Evolutionary conservation across 2,888 invertebrate species (phyloP), one percentile per base, ranked within the genome.

Genomic region (Noctua janthina): DNA sequence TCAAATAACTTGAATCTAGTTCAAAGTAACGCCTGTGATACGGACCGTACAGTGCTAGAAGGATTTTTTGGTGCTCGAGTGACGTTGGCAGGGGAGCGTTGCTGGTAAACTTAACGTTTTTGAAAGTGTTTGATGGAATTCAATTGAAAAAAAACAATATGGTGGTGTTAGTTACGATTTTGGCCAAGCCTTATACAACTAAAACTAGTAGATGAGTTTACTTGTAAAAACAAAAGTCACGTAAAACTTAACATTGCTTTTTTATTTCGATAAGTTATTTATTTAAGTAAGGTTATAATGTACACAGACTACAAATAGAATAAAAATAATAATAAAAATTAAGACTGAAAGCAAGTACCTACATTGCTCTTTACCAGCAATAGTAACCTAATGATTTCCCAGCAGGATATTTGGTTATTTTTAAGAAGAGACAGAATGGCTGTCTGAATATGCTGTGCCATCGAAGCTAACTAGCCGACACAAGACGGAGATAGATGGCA

Each of bases 401-500:
- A 2, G 1, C 35, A 4, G 5, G 3, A 4, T 8, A 23, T 62
- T 23, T 62, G 15, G 0, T 15, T 29, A 39, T 54, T 81, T 23
- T 69, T 69, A 39, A 69, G 69, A 29, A 46, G 15, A 23, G 54
- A 29, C 23, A 56, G 4, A 5, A 1, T 23, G 1, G 17, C 64
- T 64, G 35, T 17, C 29, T 54, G 11, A 7, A 77, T 2, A 49
- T 35, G 35, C 6, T 4, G 43, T n/a, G 59, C 39, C 72, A 56
- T 56, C 68, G 72, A 51, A 69, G 62, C 74, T 84, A 79, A 69
- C 74, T 76, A 76, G 54, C 73, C 49, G 20, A 23, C 74, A 73
- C 46, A 79, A 83, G 87, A 83, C 81, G 69, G 71, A 81, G 88
- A 90, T 81, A 78, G 81, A 90, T 88, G 84, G 76, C 76, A 51